These are phyloP conservation scores for Oostethus manadensis DNA, from an alignment of 2,113 vertebrate genomes.

Conservation along the genomic window DNA sequence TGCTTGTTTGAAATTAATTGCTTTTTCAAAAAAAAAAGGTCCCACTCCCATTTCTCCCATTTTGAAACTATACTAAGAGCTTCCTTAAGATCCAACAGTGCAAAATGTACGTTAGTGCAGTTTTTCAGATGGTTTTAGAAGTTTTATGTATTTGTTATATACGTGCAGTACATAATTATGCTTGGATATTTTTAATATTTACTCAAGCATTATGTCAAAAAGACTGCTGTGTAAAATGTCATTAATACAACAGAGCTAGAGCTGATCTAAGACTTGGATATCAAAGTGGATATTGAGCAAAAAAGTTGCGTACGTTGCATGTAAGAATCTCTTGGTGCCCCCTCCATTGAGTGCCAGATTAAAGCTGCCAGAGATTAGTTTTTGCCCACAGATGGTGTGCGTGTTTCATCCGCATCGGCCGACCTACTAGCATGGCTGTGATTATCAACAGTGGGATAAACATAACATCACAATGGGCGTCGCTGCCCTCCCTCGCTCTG, in stretches of 20 bases:
- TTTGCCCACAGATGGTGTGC: conserved; percentile 57
- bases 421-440: conserved; percentile 33
- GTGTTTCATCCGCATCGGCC: conserved; percentile 40
- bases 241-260: background rate
- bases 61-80: no score
- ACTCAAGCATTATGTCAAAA: no score
- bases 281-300: conserved; percentile 5
- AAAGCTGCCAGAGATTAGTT: conserved; percentile 60
- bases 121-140: no score
- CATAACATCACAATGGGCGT: conserved; percentile 6
- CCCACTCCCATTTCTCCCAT: no score
- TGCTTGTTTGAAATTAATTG: no score
- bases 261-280: conserved; percentile 7
- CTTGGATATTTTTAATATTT: no score
- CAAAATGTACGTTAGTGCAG: no score
- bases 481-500: background rate
- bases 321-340: conserved; percentile 27
- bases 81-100: no score
- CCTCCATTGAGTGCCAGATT: conserved; percentile 30
- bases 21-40: no score
- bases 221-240: no score
- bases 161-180: no score
- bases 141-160: no score
- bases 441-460: conserved; percentile 32
- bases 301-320: conserved; percentile 3